Evolutionary conservation across 2,888 invertebrate species (phyloP), one percentile per base, ranked within the genome.

Genomic region (Brachycybe producta): DNA sequence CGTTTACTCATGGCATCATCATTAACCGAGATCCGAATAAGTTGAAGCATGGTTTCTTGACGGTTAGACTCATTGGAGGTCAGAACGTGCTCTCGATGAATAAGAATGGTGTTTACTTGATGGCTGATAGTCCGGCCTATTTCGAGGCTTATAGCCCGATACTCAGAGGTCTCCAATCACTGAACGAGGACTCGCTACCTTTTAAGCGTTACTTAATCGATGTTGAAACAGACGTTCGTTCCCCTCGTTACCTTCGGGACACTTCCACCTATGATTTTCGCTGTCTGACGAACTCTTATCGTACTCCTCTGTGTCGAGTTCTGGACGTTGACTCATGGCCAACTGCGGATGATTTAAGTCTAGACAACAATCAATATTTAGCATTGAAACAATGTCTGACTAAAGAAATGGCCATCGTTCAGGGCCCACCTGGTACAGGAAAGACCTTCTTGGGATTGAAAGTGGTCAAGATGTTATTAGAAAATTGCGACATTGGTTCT

Each of bases 61-160:
- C 74, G 62, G 63, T 60, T 24, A 50, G 52, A 30, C 51, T 60
- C 32, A 11, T 45, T n/a, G n/a, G n/a, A 3, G 58, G 58, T 49
- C 54, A 54, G 21, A n/a, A 46, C 1, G 46, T 48, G 0, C 50
- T 56, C 1, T 53, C 56, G n/a, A 44, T 53, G n/a, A 48, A 53
- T 23, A 21, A 26, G 23, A 62, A 66, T 1, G 64, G 68, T 52
- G 55, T 66, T 0, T 75, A 74, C 53, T 60, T 76, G 0, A 82
- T 86, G 81, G 74, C 82, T 2, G 84, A 86, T 63, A 79, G 82
- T 46, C 78, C 77, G 45, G 78, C 82, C 0, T 88, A 80, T 64
- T 85, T 86, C 62, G 86, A 86, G 61, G 83, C 86, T 0, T 87
- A 86, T 62, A 73, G 78, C 55, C 78, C 81, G 60, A 82, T 84